Evolutionary conservation across 2,888 invertebrate species (phyloP).

Genomic region (Erynnis tages): DNA sequence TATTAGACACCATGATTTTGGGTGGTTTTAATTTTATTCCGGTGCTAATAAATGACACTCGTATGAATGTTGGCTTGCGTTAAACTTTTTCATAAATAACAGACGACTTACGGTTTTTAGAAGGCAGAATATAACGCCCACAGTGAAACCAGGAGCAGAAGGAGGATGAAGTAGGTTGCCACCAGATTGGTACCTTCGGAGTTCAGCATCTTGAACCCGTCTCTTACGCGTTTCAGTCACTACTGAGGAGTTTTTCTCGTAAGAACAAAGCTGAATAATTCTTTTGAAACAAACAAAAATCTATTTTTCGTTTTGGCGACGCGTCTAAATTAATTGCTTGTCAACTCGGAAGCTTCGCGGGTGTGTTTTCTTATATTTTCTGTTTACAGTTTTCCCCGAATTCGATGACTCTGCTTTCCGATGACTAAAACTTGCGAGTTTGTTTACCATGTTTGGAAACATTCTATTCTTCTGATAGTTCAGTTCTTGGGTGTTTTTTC

Average conservation of each 20-base stretch:
- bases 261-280: slow-evolving; percentile 46
- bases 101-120: slow-evolving; percentile 51
- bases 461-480: neutral
- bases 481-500: slow-evolving; percentile 25
- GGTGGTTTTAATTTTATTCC: too few species aligned
- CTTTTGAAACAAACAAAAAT: slow-evolving; percentile 47
- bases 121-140: slow-evolving; percentile 86
- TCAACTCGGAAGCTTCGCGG: slow-evolving; percentile 43
- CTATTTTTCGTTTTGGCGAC: slow-evolving; percentile 59
- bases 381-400: slow-evolving; percentile 39
- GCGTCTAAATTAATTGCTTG: slow-evolving; percentile 59
- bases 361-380: slow-evolving; percentile 35
- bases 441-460: slow-evolving; percentile 22
- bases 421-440: slow-evolving; percentile 30
- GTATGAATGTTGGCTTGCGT: too few species aligned
- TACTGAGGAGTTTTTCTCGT: slow-evolving; percentile 56
- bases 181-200: slow-evolving; percentile 84
- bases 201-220: slow-evolving; percentile 53
- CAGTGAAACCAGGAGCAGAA: slow-evolving; percentile 82
- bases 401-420: slow-evolving; percentile 28
- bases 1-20: neutral
- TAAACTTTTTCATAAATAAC: too few species aligned
- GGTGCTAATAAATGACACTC: too few species aligned
- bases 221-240: slow-evolving; percentile 49
- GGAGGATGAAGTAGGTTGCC: slow-evolving; percentile 85